Evolutionary conservation across 2,888 invertebrate species (phyloP).

Genomic region (Mimas tiliae): DNA sequence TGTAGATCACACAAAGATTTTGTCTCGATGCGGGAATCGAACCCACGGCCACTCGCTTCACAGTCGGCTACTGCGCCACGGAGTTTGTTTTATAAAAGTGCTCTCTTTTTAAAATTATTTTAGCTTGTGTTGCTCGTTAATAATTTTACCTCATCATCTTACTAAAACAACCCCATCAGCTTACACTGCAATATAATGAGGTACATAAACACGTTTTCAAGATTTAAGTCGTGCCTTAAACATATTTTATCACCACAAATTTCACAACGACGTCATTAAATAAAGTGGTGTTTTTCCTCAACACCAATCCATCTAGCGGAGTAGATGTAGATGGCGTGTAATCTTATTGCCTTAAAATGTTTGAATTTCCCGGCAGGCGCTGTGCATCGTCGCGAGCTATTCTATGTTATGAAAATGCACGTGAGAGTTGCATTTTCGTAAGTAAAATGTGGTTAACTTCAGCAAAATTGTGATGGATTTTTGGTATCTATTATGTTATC

Average conservation of each 20-base stretch:
- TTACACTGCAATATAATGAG: background rate
- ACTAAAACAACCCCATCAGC: background rate
- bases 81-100: too few species aligned
- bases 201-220: background rate
- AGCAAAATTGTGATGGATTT: background rate
- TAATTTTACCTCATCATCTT: too few species aligned
- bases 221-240: background rate
- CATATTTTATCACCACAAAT: background rate
- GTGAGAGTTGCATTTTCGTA: constrained; percentile 7
- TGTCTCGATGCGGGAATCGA: too few species aligned
- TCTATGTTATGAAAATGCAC: constrained; percentile 20
- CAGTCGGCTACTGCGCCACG: too few species aligned
- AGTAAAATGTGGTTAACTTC: constrained; percentile 15
- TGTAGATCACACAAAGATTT: too few species aligned
- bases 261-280: constrained; percentile 36
- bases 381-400: constrained; percentile 5
- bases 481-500: background rate
- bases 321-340: background rate
- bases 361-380: constrained; percentile 11
- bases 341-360: constrained; percentile 11
- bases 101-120: too few species aligned
- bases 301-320: constrained; percentile 21
- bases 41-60: too few species aligned
- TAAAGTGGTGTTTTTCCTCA: constrained; percentile 44
- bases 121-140: too few species aligned